Percentiles rank a stretch among this genome's conserved stretches.
phyloP scores from a whole-genome alignment of 2,797 vertebrate genomes.

The Moxostoma hubbsi region DNA sequence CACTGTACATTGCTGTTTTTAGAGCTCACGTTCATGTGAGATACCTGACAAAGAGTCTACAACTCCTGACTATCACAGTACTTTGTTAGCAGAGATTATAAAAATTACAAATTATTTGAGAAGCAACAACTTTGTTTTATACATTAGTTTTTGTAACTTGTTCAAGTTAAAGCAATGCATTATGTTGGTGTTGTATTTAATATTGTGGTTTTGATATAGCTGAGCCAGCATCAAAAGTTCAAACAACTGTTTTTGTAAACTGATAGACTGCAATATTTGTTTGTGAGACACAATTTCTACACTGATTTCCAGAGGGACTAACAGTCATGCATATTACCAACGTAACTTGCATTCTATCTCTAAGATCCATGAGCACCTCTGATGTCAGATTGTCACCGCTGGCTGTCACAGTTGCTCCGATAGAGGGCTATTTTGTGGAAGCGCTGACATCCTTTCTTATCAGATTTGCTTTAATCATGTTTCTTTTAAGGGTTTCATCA shows the following conservation, averaged over 20 bases:
- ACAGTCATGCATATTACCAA: constrained; percentile 3
- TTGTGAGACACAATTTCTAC: constrained; percentile 1
- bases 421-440: not conserved
- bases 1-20: constrained; percentile 13
- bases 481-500: not conserved
- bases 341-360: constrained; percentile 27
- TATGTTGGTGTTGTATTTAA: not conserved
- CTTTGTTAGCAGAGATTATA: not conserved
- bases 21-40: constrained; percentile 25
- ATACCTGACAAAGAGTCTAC: constrained; percentile 8
- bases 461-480: not conserved
- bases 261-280: not conserved
- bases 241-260: not conserved
- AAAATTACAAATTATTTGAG: not conserved
- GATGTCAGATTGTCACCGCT: constrained; percentile 36
- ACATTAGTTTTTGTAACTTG: not conserved
- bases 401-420: not conserved
- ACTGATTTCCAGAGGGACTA: constrained; percentile 11
- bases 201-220: not conserved
- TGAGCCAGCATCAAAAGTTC: not conserved
- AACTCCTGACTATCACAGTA: not conserved
- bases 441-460: not conserved
- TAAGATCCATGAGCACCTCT: constrained; percentile 36
- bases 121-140: not conserved
- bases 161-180: not conserved